Conservation (phyloP, 2,797 vertebrate species). For the Cryptoprocta ferox region DNA sequence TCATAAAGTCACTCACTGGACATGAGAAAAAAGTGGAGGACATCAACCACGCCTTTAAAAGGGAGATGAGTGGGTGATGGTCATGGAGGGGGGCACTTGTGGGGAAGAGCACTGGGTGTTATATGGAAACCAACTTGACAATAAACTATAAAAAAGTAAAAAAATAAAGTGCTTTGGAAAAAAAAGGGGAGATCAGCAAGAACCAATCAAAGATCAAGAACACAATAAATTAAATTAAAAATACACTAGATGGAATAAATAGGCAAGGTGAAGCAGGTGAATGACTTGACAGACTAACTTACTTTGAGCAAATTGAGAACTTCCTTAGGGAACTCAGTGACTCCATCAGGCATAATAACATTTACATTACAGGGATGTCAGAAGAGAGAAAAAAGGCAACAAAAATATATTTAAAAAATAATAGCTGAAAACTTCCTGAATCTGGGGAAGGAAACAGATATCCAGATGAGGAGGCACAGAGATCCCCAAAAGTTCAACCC, state of each 20-base stretch:
- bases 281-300: not conserved
- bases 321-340: not conserved
- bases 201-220: not conserved
- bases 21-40: not conserved
- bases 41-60: not conserved
- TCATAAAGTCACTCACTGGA: not conserved
- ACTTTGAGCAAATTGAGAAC: not conserved
- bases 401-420: not conserved
- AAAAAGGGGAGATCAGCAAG: not conserved
- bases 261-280: not conserved
- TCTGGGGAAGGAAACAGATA: not conserved
- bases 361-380: not conserved
- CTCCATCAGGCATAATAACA: not conserved
- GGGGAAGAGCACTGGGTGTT: too few species aligned
- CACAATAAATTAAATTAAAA: not conserved
- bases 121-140: too few species aligned
- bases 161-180: too few species aligned
- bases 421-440: not conserved
- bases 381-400: not conserved
- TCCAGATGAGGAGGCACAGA: not conserved
- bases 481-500: not conserved
- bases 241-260: not conserved
- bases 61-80: too few species aligned
- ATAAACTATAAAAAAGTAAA: too few species aligned
- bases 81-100: too few species aligned